Evolutionary conservation across 2,797 vertebrate genomes (phyloP).

Genomic region (Scyliorhinus canicula): DNA sequence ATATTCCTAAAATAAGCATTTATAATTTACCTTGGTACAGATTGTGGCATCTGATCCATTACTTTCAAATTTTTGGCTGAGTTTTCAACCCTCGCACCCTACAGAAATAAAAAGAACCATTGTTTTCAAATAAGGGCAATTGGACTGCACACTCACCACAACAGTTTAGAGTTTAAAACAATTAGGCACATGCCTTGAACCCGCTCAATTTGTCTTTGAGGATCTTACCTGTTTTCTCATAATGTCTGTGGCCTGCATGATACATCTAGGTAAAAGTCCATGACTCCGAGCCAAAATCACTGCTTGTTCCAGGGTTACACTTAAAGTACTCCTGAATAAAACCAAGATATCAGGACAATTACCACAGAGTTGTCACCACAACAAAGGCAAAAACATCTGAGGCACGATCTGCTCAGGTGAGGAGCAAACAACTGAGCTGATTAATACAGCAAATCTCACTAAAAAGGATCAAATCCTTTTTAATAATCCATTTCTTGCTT

Average conservation of each 20-base stretch:
- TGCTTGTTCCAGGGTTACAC: conserved; percentile 86
- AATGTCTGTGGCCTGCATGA: conserved; percentile 97
- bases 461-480: neutral
- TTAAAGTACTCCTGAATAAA: conserved; percentile 74
- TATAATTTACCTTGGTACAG: conserved; percentile 76
- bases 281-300: conserved; percentile 86
- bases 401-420: neutral
- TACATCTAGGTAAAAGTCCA: conserved; percentile 83
- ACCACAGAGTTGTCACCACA: neutral
- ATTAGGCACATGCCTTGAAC: neutral
- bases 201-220: conserved; percentile 39
- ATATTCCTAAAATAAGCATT: neutral
- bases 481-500: neutral
- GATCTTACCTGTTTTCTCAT: conserved; percentile 89
- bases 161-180: neutral
- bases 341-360: neutral
- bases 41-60: conserved; percentile 91
- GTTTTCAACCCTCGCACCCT: conserved; percentile 95
- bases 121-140: neutral
- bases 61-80: conserved; percentile 93
- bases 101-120: neutral
- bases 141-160: neutral
- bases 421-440: neutral
- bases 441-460: neutral
- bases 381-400: neutral